Percentiles rank a stretch among this genome's conserved stretches.
phyloP scores from a whole-genome alignment of 2,888 invertebrate species.

The Hololepta plana region DNA sequence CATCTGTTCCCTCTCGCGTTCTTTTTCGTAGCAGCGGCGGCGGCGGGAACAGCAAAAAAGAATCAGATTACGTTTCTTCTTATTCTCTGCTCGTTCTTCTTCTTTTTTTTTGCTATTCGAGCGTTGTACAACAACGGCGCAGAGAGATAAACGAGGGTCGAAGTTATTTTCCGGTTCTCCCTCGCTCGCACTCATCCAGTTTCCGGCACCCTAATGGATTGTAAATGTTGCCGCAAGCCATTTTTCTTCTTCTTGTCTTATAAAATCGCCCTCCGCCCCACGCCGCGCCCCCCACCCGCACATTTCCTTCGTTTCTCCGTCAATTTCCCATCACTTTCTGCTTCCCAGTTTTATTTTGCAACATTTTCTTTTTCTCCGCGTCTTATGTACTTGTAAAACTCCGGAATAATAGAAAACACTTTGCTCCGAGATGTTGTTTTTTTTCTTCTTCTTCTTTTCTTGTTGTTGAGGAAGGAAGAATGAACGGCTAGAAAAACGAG shows the following conservation, averaged over 20 bases:
- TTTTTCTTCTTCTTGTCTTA: constrained; percentile 6
- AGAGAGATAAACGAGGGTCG: constrained; percentile 8
- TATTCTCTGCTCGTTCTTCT: constrained; percentile 2
- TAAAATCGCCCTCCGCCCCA: constrained; percentile 4
- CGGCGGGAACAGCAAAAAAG: too few relatives aligned
- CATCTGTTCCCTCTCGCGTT: too few relatives aligned
- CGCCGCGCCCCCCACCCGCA: constrained; percentile 1
- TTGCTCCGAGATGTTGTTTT: too few relatives aligned
- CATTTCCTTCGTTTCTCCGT: constrained; percentile 5
- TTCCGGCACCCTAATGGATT: constrained; percentile 8
- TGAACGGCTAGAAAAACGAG: too few relatives aligned
- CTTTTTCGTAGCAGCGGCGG: too few relatives aligned
- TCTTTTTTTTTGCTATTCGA: constrained; percentile 3
- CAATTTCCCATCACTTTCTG: constrained; percentile 6
- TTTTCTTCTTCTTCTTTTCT: too few relatives aligned
- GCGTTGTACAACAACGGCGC: not conserved
- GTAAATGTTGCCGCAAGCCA: constrained; percentile 8
- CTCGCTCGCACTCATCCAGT: constrained; percentile 6
- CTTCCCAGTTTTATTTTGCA: constrained; percentile 6
- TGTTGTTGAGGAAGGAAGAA: too few relatives aligned
- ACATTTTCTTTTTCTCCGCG: too few relatives aligned
- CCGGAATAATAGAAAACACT: too few relatives aligned
- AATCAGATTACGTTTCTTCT: too few relatives aligned
- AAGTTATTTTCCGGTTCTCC: constrained; percentile 5
- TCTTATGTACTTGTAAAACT: too few relatives aligned